Base-by-base conservation (phyloP, 2,797 vertebrate species). In the Phrynocephalus guinanensis region DNA sequence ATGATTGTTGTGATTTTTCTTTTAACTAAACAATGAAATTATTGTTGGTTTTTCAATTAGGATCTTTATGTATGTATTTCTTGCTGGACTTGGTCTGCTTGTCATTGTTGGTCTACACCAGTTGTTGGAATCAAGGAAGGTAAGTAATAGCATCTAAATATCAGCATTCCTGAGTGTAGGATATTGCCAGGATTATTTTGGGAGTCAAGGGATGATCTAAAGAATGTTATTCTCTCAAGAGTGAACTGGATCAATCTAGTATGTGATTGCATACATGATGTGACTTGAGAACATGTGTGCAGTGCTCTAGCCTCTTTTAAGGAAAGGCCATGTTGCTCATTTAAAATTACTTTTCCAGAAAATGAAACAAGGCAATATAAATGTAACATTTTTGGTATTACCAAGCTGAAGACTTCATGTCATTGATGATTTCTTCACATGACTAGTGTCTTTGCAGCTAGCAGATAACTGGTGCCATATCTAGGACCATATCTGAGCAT, bases 11-110 rank as follows among this genome's bases (percentile, higher is more conserved):
- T 9, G 72, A 24, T 20, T 38, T 38, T 26, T 71, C 26, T 9
- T 67, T 67, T n/a, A 7, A 9, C 33, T 73, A 75, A 73, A 67
- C 28, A 72, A 63, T 26, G 18, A 2, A 9, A 26, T 76, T 44
- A 26, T 80, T 3, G 8, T 75, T 90, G 89, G 86, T 88, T 89
- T 87, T 8, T 87, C 79, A 20, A 63, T 85, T 89, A 99, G 99
- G 93, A 98, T 99, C 95, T 99, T 99, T 95, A 97, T 99, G 98
- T 99, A 99, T 75, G 96, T 99, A 95, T 99, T 99, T 96, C 98
- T 99, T 0, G 98, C 97, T n/a, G 99, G 99, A 13, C 98, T 99
- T 84, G 97, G 98, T 24, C 96, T 99, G 26, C 97, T 99, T 33
- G 96, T 99, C 71, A 87, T 99, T 66, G 97, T 99, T 20, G 99